A percentile compares a stretch with the other conserved stretches of the same genome.
Conservation (phyloP, 64 coral and sea anemone species). For the Acropora tenuis region DNA sequence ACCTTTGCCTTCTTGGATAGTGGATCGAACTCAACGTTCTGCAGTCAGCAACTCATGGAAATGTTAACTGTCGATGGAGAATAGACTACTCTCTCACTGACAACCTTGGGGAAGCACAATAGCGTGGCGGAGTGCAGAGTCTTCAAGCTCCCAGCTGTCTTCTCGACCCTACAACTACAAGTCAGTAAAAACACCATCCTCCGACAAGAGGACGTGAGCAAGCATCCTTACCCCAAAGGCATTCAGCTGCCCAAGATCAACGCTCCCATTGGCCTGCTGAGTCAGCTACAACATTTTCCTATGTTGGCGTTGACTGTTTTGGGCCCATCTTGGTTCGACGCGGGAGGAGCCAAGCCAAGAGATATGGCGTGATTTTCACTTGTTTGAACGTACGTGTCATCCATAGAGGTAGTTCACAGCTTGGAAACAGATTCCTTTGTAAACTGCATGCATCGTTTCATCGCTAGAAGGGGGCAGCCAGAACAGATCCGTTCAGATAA, state of each 20-base stretch:
- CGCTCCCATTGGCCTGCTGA: conserved; percentile 12
- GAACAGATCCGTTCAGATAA: conserved; percentile 46
- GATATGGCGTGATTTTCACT: conserved; percentile 40
- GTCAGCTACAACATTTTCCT: not conserved
- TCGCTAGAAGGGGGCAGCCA: conserved; percentile 45
- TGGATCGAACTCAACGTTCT: conserved; percentile 60
- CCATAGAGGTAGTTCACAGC: conserved; percentile 53
- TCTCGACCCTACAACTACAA: conserved; percentile 65
- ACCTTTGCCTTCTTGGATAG: conserved; percentile 44
- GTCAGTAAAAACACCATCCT: conserved; percentile 52
- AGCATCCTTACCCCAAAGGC: not conserved
- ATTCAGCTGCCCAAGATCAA: not conserved
- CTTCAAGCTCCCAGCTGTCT: conserved; percentile 33
- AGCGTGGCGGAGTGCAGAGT: conserved; percentile 22
- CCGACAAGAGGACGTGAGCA: conserved; percentile 35
- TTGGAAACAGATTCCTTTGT: conserved; percentile 52
- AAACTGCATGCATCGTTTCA: conserved; percentile 35
- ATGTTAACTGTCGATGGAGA: not conserved
- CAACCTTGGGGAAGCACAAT: conserved; percentile 36
- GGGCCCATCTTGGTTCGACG: conserved; percentile 50
- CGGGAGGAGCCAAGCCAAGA: conserved; percentile 39
- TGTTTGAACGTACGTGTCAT: conserved; percentile 41
- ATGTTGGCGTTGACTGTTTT: conserved; percentile 52
- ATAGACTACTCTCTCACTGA: conserved; percentile 20
- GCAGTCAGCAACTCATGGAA: conserved; percentile 35